A percentile compares a stretch with the other conserved stretches of the same genome.
phyloP scores from a whole-genome alignment of 2,113 vertebrate genomes.

The Hypocryptadius cinnamomeus region DNA sequence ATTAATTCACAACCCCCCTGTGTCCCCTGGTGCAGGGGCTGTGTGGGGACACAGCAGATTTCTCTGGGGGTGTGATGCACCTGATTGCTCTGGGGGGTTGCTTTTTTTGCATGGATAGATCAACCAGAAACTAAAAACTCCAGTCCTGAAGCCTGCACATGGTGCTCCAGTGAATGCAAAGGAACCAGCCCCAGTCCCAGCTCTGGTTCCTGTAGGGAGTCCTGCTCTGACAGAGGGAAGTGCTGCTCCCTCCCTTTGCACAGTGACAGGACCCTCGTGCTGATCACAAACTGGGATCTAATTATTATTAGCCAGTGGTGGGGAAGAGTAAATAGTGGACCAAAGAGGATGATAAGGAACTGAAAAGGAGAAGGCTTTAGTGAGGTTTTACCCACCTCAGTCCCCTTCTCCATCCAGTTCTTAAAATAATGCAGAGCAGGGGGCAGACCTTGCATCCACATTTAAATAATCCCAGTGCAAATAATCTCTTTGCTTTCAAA shows the following conservation, averaged over 20 bases:
- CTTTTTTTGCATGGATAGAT: not conserved
- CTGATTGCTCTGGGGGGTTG: not conserved
- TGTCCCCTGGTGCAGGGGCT: not conserved
- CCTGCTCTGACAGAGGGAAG: not conserved
- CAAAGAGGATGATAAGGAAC: not conserved
- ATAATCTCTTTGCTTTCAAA: not conserved
- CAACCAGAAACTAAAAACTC: not conserved
- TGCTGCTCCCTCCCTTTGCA: not conserved
- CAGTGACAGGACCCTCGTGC: accelerated
- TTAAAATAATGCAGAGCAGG: accelerated
- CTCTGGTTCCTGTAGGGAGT: not conserved
- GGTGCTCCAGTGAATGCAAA: not conserved
- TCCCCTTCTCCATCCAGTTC: not conserved
- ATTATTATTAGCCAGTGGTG: accelerated
- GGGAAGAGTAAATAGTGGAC: not conserved
- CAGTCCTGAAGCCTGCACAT: accelerated
- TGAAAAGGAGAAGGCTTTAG: not conserved
- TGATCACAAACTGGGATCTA: not conserved
- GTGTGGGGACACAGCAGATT: not conserved
- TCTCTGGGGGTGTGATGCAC: not conserved
- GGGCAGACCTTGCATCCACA: accelerated
- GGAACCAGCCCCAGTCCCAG: not conserved
- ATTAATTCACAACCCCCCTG: not conserved
- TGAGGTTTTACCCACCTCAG: not conserved
- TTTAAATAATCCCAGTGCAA: not conserved